Evolutionary conservation across 2,888 invertebrate species (phyloP), one percentile per base, ranked within the genome.

Genomic region (Agrotis exclamationis): DNA sequence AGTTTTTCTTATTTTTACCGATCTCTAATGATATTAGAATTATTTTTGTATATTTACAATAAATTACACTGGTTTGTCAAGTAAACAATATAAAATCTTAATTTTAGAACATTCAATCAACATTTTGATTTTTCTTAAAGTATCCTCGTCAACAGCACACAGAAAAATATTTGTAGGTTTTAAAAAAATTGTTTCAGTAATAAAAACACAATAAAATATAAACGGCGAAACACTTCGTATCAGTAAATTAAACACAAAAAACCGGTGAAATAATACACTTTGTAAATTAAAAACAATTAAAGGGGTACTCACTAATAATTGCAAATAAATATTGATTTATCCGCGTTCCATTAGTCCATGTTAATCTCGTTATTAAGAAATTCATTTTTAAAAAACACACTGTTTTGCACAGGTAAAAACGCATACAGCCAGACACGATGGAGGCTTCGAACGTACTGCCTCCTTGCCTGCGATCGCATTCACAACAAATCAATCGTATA

Each of bases 271-370:
- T 28, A 39, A 57, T 13, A 22, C 16, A 51, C 33, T 6, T 56
- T 54, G 20, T 44, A 44, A 39, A 24, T 14, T 54, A 67, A 64
- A 24, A 69, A 50, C 24, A 56, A 64, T 60, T 59, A 68, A 74
- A 72, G 53, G 62, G 71, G 67, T 80, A 95, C 96, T 96, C 80
- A 96, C 96, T 90, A 54, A 96, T 88, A 72, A 93, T 90, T 5
- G 95, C 95, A 74, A 96, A 95, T 66, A 96, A 74, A 89, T 96
- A 96, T 82, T 96, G 96, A 79, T 95, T 95, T 73, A 96, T 90
- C 74, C 96, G 87, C 63, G 91, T 91, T 59, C 96, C 96, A 88
- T 93, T 95, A 68, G 91, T 87, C 93, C 93, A 94, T 90, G 91
- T 90, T 16, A 95, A 76, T 86, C 93, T 95, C n/a, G 91, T 89